These are phyloP conservation scores for Saccopteryx leptura DNA, from an alignment of 2,113 vertebrate species.

Conservation along the genomic window DNA sequence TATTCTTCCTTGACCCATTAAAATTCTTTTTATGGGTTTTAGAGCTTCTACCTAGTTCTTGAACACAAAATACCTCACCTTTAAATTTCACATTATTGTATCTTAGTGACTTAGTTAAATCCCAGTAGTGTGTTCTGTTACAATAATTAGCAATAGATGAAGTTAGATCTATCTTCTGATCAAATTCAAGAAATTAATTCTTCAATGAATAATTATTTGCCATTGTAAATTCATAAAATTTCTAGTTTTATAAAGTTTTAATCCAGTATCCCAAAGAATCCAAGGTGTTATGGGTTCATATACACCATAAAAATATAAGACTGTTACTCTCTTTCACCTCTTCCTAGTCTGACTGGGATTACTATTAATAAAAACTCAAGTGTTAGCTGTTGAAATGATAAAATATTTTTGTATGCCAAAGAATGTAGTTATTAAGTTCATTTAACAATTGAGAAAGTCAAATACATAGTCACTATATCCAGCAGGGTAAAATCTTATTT, in stretches of 20 bases:
- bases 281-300: not conserved
- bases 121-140: not conserved
- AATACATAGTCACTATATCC: not conserved
- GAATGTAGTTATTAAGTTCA: not conserved
- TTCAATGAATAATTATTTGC: conserved; percentile 11
- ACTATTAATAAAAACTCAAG: conserved; percentile 1
- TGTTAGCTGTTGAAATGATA: not conserved
- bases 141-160: conserved; percentile 8
- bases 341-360: not conserved
- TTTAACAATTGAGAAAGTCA: not conserved
- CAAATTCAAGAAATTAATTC: conserved; percentile 12
- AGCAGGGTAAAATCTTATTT: conserved; percentile 3
- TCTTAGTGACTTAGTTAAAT: not conserved
- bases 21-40: not conserved
- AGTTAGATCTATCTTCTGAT: not conserved
- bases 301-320: conserved; percentile 23
- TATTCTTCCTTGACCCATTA: not conserved
- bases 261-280: not conserved
- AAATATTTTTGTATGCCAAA: not conserved
- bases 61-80: not conserved
- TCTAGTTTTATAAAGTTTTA: conserved; percentile 16
- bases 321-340: not conserved
- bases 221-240: not conserved
- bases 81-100: not conserved
- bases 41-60: not conserved